Conservation (phyloP, 1,140 invertebrate species). For the Zaprionus camerounensis region DNA sequence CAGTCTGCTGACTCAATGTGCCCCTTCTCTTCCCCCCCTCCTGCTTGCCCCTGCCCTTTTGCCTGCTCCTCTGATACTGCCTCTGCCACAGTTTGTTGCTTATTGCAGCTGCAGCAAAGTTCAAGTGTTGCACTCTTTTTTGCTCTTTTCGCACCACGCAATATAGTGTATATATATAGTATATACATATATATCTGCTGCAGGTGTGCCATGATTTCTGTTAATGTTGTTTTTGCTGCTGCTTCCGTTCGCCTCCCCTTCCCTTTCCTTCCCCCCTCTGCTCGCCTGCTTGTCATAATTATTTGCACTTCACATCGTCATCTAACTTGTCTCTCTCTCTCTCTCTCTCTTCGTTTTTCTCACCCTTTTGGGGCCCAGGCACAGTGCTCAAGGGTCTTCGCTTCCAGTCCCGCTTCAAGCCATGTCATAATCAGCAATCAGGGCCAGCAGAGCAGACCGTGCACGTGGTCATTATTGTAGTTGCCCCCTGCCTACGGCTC, state of each 20-base stretch:
- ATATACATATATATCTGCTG: constrained; percentile 18
- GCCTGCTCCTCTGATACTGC: not conserved
- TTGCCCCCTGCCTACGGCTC: constrained; percentile 1
- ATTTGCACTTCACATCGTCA: constrained; percentile 76
- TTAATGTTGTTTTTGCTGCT: constrained; percentile 41
- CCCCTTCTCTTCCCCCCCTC: not conserved
- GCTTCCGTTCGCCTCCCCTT: constrained; percentile 62
- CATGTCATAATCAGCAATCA: constrained; percentile 71
- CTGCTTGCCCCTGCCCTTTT: not conserved
- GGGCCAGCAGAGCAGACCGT: constrained; percentile 18
- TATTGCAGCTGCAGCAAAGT: constrained; percentile 72
- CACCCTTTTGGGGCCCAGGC: constrained; percentile 12
- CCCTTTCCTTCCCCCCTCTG: not conserved
- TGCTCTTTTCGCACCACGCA: constrained; percentile 48
- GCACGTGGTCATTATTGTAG: constrained; percentile 67
- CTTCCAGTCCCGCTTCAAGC: constrained; percentile 8
- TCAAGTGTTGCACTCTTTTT: constrained; percentile 74
- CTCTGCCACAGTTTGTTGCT: constrained; percentile 16
- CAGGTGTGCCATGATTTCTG: constrained; percentile 74
- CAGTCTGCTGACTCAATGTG: constrained; percentile 47
- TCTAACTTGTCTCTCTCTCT: constrained; percentile 29
- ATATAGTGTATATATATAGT: constrained; percentile 20
- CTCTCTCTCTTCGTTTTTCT: constrained; percentile 13
- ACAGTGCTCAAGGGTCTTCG: not conserved
- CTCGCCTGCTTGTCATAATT: constrained; percentile 69